These are phyloP conservation scores for Apantesis nais DNA, from an alignment of 2,888 invertebrate genomes.

Conservation along the genomic window DNA sequence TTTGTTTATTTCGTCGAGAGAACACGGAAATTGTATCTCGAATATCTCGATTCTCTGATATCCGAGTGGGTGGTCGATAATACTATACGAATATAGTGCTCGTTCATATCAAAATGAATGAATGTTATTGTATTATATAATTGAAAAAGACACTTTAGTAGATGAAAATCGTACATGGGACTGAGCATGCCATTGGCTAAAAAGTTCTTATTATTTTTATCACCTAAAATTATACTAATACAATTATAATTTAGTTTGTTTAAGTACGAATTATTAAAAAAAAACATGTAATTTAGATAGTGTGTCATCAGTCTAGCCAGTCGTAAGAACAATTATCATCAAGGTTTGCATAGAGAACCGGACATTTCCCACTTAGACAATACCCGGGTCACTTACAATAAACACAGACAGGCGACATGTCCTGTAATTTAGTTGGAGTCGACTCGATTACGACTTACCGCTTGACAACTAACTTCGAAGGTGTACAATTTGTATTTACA, in stretches of 20 bases:
- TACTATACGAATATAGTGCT: slow-evolving; percentile 29
- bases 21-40: slow-evolving; percentile 69
- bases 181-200: neutral
- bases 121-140: slow-evolving; percentile 15
- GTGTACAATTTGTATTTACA: neutral
- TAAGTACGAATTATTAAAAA: neutral
- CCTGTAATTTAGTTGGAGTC: neutral
- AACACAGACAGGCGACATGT: neutral
- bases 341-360: neutral
- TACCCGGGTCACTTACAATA: neutral
- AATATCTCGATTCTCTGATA: slow-evolving; percentile 48
- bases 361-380: neutral
- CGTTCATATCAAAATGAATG: slow-evolving; percentile 28
- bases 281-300: no score
- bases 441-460: neutral
- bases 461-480: neutral
- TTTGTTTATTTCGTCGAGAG: slow-evolving; percentile 78
- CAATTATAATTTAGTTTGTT: neutral
- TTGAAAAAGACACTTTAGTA: neutral
- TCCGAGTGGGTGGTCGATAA: slow-evolving; percentile 76
- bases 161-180: neutral
- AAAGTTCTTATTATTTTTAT: neutral
- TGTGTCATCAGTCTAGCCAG: neutral
- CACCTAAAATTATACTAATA: neutral
- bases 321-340: neutral